Conservation (phyloP, 2,113 vertebrate species). For the Myrmophylax atrothorax region DNA sequence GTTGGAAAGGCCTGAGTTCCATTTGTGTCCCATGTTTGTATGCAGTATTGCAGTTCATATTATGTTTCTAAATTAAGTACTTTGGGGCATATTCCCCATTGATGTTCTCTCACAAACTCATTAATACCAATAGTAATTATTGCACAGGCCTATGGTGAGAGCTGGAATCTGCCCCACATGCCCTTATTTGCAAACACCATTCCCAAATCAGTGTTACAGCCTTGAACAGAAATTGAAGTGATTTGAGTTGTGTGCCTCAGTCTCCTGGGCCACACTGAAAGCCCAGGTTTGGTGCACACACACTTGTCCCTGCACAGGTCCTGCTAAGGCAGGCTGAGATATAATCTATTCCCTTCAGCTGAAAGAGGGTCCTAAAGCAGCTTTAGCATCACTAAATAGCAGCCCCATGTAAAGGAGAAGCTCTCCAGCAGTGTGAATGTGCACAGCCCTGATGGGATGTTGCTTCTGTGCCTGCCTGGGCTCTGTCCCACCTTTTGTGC, state of each 20-base stretch:
- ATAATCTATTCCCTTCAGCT: neutral
- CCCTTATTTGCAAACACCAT: accelerated
- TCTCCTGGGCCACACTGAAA: neutral
- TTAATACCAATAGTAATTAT: neutral
- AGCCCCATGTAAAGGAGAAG: neutral
- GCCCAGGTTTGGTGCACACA: accelerated
- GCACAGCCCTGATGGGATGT: neutral
- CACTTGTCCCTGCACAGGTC: accelerated
- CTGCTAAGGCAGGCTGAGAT: neutral
- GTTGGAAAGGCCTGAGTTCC: neutral
- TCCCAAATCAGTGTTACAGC: neutral
- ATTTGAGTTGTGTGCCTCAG: neutral
- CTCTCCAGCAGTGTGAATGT: accelerated
- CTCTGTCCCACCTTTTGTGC: neutral
- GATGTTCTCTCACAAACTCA: neutral
- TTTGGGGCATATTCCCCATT: neutral
- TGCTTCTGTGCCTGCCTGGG: accelerated
- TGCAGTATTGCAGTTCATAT: accelerated
- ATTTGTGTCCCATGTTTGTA: neutral
- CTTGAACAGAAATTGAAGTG: neutral
- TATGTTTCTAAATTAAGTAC: neutral
- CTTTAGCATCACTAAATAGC: neutral
- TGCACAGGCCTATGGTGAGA: neutral
- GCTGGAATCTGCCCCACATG: neutral
- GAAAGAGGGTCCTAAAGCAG: neutral